Evolutionary conservation across 2,888 invertebrate genomes (phyloP).

Genomic region (Caradrina clavipalpis): DNA sequence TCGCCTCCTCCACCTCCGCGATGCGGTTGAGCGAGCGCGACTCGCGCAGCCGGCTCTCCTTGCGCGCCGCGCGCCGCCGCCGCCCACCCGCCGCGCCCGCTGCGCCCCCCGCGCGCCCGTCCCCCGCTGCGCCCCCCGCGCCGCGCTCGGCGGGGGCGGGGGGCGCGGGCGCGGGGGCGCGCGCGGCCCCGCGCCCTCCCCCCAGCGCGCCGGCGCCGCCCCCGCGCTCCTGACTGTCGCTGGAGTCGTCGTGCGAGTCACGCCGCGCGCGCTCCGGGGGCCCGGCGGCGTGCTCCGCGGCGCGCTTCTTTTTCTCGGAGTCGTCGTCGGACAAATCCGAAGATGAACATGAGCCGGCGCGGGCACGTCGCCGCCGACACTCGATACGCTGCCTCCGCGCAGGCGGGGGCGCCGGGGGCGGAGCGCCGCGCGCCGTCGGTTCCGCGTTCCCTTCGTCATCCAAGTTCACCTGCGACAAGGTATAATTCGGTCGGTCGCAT

Average conservation of each 20-base stretch:
- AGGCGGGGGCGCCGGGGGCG: constrained; percentile 80
- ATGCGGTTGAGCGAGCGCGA: constrained; percentile 96
- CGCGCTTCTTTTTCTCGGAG: constrained; percentile 95
- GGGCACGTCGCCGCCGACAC: constrained; percentile 81
- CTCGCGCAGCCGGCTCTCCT: constrained; percentile 92
- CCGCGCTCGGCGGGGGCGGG: constrained; percentile 70
- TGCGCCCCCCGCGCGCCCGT: constrained; percentile 64
- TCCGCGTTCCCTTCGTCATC: constrained; percentile 77
- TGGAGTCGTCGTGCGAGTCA: constrained; percentile 96
- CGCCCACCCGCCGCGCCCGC: constrained; percentile 69
- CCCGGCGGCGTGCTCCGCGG: constrained; percentile 91
- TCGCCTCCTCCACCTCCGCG: constrained; percentile 95
- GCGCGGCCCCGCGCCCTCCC: constrained; percentile 59
- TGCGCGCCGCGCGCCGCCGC: constrained; percentile 83
- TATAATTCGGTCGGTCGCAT: constrained; percentile 38
- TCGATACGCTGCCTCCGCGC: constrained; percentile 81
- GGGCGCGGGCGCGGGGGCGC: constrained; percentile 66
- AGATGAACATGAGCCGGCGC: constrained; percentile 96
- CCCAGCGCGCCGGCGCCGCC: constrained; percentile 91
- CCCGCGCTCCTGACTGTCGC: constrained; percentile 95
- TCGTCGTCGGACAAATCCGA: constrained; percentile 98
- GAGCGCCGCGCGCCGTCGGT: constrained; percentile 65
- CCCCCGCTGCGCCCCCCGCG: constrained; percentile 69
- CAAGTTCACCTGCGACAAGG: constrained; percentile 73
- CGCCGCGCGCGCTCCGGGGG: constrained; percentile 93